Evolutionary conservation across 2,888 invertebrate genomes (phyloP), one percentile per base, ranked within the genome.

Genomic region (Eupithecia subumbrata): DNA sequence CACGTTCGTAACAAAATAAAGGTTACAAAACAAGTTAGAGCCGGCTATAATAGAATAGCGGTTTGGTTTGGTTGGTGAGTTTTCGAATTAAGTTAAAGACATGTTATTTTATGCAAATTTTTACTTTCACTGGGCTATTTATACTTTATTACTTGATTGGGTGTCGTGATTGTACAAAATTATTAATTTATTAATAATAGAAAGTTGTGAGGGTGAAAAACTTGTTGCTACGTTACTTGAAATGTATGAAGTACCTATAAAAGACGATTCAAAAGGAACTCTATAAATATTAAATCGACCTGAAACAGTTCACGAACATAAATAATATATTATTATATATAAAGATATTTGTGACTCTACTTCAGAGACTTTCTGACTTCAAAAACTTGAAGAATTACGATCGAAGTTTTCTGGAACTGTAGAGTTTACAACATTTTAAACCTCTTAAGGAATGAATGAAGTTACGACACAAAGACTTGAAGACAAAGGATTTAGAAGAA

Each of bases 81-180:
- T 63, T 67, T 16, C 2, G 12, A 22, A 22, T 22, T 22, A 25
- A 43, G 22, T 25, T 43, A 43, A 43, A 22, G 43, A 9, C 22
- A 68, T 40, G 68, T 22, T 67, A 40, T 67, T 66, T 76, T 74
- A 80, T 67, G 75, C 69, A 69, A 48, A 73, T 73, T 77, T 78
- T 78, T 80, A 85, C 87, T 86, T 87, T 87, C 86, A 83, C 84
- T 86, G 73, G 78, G 81, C 82, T 81, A 85, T 84, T 85, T 68
- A 45, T 45, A 69, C n/a, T 69, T 69, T 48, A 30, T 52, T 30
- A 34, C 52, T 69, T 52, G 69, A 52, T 34, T 83, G 83, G 82
- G 82, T 82, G 79, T 79, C 60, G 68, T 76, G 72, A 67, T 75
- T 68, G 69, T 68, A 45, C 16, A 40, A 22, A 14, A n/a, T 45